phyloP scores from a whole-genome alignment of 2,113 vertebrate species.

The Sitta europaea region DNA sequence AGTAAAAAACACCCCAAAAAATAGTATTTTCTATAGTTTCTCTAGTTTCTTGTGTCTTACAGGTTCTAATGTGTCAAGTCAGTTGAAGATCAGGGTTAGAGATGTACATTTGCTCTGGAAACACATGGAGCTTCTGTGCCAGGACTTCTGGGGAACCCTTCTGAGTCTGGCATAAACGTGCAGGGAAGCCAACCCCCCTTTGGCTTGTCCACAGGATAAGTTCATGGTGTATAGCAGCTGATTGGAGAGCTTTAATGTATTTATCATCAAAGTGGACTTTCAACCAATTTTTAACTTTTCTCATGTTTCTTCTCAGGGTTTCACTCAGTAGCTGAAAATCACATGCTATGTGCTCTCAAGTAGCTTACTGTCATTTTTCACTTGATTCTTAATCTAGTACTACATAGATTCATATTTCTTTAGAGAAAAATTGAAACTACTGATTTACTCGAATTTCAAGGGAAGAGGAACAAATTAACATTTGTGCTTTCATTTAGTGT shows the following conservation, averaged over 20 bases:
- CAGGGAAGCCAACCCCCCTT: neutral
- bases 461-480: neutral
- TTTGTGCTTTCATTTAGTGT: neutral
- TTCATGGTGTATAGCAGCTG: fast-evolving
- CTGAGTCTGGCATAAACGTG: fast-evolving
- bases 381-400: neutral
- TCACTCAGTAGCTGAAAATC: neutral
- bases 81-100: neutral
- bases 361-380: neutral
- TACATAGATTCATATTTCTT: neutral
- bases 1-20: neutral
- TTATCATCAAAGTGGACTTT: neutral
- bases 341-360: neutral
- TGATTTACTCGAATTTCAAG: neutral
- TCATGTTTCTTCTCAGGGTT: neutral
- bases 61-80: neutral
- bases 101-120: neutral
- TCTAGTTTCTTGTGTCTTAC: neutral
- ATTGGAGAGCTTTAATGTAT: neutral
- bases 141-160: neutral
- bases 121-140: fast-evolving
- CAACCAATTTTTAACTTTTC: neutral
- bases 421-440: neutral
- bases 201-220: neutral
- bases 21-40: neutral